Percentiles rank a stretch among this genome's conserved stretches.
These are phyloP conservation scores for Peromyscus californicus DNA, from an alignment of 2,113 vertebrate species.

Conservation along the genomic window DNA sequence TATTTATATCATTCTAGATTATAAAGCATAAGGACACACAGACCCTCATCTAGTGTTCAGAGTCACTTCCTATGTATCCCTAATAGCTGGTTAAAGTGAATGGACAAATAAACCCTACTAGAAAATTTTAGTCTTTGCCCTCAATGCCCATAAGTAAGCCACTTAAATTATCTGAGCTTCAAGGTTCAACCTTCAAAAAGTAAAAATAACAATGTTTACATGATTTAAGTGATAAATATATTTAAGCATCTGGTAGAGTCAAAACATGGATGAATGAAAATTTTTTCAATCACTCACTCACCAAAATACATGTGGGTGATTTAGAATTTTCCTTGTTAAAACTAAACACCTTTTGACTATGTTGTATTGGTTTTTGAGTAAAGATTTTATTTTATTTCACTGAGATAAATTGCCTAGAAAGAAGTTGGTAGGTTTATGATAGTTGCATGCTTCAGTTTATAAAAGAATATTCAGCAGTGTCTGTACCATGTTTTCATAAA, in stretches of 20 bases:
- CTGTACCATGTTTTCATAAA: neutral
- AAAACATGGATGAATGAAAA: neutral
- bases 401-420: neutral
- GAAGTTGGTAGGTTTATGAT: neutral
- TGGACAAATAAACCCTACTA: neutral
- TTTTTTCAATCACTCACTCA: neutral
- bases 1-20: neutral
- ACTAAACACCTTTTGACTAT: conserved; percentile 42
- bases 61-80: neutral
- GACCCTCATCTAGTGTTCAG: neutral
- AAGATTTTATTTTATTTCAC: conserved; percentile 20
- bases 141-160: conserved; percentile 6
- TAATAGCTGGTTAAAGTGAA: neutral
- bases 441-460: neutral
- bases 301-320: neutral
- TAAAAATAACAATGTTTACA: conserved; percentile 43
- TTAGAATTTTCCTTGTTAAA: neutral
- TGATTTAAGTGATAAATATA: neutral
- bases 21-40: conserved; percentile 3
- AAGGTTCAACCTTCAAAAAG: conserved; percentile 10
- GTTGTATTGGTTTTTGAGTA: neutral
- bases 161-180: conserved; percentile 29
- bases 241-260: neutral
- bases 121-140: neutral
- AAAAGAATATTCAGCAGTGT: neutral